Evolutionary conservation across 2,113 vertebrate genomes (phyloP), one percentile per base, ranked within the genome.

Genomic region (Ophiodon elongatus): DNA sequence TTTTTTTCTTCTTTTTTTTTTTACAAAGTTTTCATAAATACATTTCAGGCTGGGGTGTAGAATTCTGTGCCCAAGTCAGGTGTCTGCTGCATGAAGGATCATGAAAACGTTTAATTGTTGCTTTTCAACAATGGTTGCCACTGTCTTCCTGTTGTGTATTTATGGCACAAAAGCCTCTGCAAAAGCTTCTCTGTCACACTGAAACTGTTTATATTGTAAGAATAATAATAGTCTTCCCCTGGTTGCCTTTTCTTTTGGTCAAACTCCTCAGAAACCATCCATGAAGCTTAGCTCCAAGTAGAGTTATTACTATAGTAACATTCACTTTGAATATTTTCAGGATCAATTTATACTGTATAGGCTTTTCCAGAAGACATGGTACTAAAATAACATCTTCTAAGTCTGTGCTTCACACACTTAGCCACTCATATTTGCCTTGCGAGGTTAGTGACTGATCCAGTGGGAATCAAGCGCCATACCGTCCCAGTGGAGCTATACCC

Each of bases 1-100:
- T 43, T 68, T 41, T 41, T 87, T 91, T 69, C 50, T 94, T 27
- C 11, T 93, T 90, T 94, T 95, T 85, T 79, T 87, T 87, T 87
- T 92, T 89, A 94, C 82, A 94, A 95, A 94, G 91, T 93, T 92
- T 85, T 95, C 91, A 97, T 97, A 97, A 97, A 98, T 98, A 97
- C 95, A 97, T 97, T 96, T 96, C 96, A 96, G 96, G 95, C 95
- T 96, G 96, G 96, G 95, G 93, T 95, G 83, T 86, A 85, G 87
- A 92, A 78, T 85, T 91, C 74, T 91, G 84, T 90, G 83, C 90
- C 90, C 75, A 63, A 63, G 85, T 92, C 75, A 78, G 73, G 74
- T 74, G 68, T 91, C 76, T 59, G 73, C 87, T 64, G 73, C 69
- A 50, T 68, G 76, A 88, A 63, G 71, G 57, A 31, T 83, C 84